Base-by-base conservation (phyloP, 2,888 invertebrate species). In the Drosophila atroscutellata region DNA sequence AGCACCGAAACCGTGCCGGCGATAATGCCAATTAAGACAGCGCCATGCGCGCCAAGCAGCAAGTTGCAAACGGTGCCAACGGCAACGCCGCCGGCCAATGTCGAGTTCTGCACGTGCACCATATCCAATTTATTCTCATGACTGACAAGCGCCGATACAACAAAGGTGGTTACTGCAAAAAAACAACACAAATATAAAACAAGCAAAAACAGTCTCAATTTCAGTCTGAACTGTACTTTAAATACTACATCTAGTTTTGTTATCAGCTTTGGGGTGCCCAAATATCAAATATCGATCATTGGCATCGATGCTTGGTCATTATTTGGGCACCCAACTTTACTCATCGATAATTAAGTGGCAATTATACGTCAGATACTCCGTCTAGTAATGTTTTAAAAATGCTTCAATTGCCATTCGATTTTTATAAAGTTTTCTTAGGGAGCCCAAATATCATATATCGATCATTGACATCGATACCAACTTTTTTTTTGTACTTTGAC, bases 51-150 rank as follows among this genome's bases (percentile, higher is more conserved):
- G 61, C 96, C 94, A 59, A 98, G 94, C 93, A 97, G 95, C 94
- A 98, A 94, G 93, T 97, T 96, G 86, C 95, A 97, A 7, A 96
- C 95, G 0, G 98, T 95, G 9, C 98, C 98, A 20, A 98, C 95
- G 0, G 97, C 98, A 20, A 99, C 98, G 3, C 98, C 98, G 28
- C 98, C 98, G 60, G 98, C 98, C 56, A 99, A 93, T 0, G 98
- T 98, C 3, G 98, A 96, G 94, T 99, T 99, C 94, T 99, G 98
- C 60, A 98, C 94, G 93, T 99, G 98, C 5, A 98, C 97, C 97
- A 98, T 98, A 92, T 97, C 96, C 86, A 98, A 96, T 93, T 96
- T 97, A 81, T 95, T 95, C 49, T 95, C 94, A 75, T 95, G 94
- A 89, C 95, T 96, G 51, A 97, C 94, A 70, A 97, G 93, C 36